phyloP scores from a whole-genome alignment of 35 echinoderm and acorn worm species.

The Ophiothrix spiculata region DNA sequence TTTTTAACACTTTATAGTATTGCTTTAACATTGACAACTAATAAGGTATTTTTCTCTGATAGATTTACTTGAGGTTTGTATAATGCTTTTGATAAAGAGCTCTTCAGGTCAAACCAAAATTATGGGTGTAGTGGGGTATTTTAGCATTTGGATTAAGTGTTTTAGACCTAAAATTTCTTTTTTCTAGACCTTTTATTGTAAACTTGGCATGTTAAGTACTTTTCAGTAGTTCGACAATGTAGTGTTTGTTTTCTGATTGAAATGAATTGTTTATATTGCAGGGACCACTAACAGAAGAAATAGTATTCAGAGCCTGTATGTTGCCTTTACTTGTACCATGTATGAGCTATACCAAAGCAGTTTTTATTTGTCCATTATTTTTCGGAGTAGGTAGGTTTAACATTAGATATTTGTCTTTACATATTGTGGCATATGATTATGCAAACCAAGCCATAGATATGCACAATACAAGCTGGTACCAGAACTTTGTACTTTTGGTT shows the following conservation, averaged over 20 bases:
- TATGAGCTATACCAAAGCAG: constrained; percentile 63
- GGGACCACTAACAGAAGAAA: constrained; percentile 96
- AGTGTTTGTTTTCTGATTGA: not conserved
- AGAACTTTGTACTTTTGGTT: not conserved
- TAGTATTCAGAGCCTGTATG: constrained; percentile 99
- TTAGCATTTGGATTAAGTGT: too few species aligned
- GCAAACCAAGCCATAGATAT: not conserved
- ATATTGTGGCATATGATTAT: not conserved
- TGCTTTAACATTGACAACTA: too few species aligned
- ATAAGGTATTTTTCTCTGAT: too few species aligned
- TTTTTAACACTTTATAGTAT: too few species aligned
- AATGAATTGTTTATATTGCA: constrained; percentile 24
- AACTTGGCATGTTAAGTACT: not conserved
- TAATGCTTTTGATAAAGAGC: too few species aligned
- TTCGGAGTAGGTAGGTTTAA: constrained; percentile 93
- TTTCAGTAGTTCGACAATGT: not conserved
- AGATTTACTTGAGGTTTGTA: too few species aligned
- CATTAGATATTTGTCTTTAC: not conserved
- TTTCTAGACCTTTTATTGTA: not conserved
- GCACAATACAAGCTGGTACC: not conserved
- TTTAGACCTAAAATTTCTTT: not conserved
- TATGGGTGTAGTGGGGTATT: too few species aligned
- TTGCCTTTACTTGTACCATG: constrained; percentile 90
- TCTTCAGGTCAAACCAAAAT: too few species aligned
- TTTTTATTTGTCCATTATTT: constrained; percentile 94